Evolutionary conservation across 2,113 vertebrate species (phyloP).

Genomic region (Suncus etruscus): DNA sequence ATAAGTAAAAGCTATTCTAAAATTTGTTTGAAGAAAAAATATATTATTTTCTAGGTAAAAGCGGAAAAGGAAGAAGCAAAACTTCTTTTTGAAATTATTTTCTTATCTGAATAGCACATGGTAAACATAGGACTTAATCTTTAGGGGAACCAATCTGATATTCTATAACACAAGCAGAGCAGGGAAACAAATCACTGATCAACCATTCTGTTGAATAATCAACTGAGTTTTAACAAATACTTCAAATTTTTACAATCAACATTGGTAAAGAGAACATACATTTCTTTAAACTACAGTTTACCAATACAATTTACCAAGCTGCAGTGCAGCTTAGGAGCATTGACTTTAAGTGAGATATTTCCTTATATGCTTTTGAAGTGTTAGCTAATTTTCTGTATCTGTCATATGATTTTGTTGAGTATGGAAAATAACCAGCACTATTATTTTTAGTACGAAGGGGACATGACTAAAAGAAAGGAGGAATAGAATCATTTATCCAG

Average conservation of each 20-base stretch:
- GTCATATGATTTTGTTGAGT: constrained; percentile 24
- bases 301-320: no score
- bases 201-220: constrained; percentile 37
- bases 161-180: not conserved
- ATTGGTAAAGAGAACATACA: not conserved
- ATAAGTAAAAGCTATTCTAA: not conserved
- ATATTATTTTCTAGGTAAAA: constrained; percentile 47
- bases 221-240: not conserved
- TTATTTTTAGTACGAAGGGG: not conserved
- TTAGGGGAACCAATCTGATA: not conserved
- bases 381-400: constrained; percentile 23
- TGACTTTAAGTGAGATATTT: not conserved
- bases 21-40: constrained; percentile 31
- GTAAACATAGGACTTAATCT: constrained; percentile 24
- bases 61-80: not conserved
- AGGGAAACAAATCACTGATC: not conserved
- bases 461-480: constrained; percentile 27
- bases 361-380: constrained; percentile 58
- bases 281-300: not conserved
- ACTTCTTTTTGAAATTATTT: constrained; percentile 52
- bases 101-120: constrained; percentile 9
- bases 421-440: not conserved
- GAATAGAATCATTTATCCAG: constrained; percentile 55
- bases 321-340: not conserved
- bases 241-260: constrained; percentile 26